Percentiles rank a stretch among this genome's conserved stretches.
These are phyloP conservation scores for Alauda arvensis DNA, from an alignment of 2,797 vertebrate species.

Conservation along the genomic window DNA sequence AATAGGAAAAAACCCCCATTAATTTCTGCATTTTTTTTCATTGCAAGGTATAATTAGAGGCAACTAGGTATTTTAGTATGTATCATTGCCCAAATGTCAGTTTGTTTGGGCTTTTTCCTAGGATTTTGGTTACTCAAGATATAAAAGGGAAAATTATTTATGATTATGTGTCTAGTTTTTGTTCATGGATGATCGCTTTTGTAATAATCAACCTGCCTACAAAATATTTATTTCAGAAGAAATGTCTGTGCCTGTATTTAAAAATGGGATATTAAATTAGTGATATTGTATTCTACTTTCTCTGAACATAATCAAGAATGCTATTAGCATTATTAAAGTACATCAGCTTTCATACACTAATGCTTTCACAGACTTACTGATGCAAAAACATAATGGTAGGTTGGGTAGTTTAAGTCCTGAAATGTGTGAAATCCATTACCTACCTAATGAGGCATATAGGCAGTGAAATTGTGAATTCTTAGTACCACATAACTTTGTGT, in stretches of 20 bases:
- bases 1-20: not conserved
- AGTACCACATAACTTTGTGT: not conserved
- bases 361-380: conserved; percentile 23
- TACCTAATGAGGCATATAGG: conserved; percentile 52
- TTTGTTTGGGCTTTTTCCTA: not conserved
- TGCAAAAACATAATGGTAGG: conserved; percentile 43
- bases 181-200: not conserved
- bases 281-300: conserved; percentile 20
- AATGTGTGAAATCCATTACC: conserved; percentile 56
- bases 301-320: conserved; percentile 46
- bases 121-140: not conserved
- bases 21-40: not conserved
- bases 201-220: not conserved
- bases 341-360: not conserved
- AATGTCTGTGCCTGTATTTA: conserved; percentile 6
- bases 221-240: conserved; percentile 10
- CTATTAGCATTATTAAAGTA: conserved; percentile 49
- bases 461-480: conserved; percentile 39
- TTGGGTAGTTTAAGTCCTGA: conserved; percentile 35
- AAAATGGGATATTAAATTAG: conserved; percentile 28
- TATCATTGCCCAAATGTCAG: not conserved
- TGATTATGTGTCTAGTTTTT: conserved; percentile 17
- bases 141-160: not conserved
- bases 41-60: not conserved
- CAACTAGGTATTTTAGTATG: not conserved